phyloP scores from a whole-genome alignment of 1,140 invertebrate species.

The Zaprionus vittiger region DNA sequence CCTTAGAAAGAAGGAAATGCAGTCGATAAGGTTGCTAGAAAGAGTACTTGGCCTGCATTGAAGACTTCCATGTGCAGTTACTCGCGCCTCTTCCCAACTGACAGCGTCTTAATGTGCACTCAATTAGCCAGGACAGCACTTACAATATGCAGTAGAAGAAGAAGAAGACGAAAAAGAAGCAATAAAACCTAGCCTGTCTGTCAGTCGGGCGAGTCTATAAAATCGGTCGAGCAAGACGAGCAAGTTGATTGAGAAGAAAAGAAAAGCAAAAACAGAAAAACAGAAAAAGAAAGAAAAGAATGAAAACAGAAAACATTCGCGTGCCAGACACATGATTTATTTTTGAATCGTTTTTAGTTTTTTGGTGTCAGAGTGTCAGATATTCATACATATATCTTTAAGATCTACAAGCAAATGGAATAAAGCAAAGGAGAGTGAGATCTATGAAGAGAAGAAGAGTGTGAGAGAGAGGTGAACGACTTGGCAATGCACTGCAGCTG shows the following conservation, averaged over 20 bases:
- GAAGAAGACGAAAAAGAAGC: background rate
- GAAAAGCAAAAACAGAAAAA: conserved; percentile 18
- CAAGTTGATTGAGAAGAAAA: conserved; percentile 18
- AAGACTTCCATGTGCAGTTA: conserved; percentile 59
- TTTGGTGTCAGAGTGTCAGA: conserved; percentile 61
- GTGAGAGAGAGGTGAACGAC: background rate
- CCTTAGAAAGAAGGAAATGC: background rate
- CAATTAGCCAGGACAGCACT: conserved; percentile 57
- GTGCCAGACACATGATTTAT: conserved; percentile 78
- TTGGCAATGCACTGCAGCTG: background rate
- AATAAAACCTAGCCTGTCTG: conserved; percentile 59
- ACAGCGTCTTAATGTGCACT: conserved; percentile 73
- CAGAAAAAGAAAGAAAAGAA: conserved; percentile 3
- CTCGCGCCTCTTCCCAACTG: conserved; percentile 24
- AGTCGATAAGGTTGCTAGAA: background rate
- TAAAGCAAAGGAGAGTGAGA: background rate
- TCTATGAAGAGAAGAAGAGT: background rate
- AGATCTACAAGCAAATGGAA: background rate
- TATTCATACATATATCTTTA: conserved; percentile 33
- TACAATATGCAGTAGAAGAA: background rate
- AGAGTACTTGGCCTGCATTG: background rate
- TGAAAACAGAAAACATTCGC: conserved; percentile 62
- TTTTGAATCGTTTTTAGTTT: conserved; percentile 57
- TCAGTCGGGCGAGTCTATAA: conserved; percentile 63
- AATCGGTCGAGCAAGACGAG: conserved; percentile 46